These are phyloP conservation scores for Pilophorus perplexus DNA, from an alignment of 2,888 invertebrate species.

Conservation along the genomic window DNA sequence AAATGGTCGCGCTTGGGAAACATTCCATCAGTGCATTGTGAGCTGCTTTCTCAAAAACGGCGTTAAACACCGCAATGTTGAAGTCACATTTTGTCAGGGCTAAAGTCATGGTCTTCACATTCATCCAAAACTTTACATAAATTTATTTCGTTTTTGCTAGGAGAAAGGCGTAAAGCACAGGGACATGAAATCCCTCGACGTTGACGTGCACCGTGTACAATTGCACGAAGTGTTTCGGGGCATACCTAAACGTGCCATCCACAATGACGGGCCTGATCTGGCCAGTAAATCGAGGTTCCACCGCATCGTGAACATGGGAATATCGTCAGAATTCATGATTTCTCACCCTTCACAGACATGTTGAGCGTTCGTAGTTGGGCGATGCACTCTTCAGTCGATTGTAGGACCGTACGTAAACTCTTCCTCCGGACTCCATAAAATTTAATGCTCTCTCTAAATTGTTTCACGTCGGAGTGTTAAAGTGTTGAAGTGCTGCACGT, in stretches of 20 bases:
- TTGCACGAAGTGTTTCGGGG: not conserved
- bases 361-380: conserved; percentile 13
- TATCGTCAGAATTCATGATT: conserved; percentile 2
- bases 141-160: too few species aligned
- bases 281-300: not conserved
- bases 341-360: conserved; percentile 6
- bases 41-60: not conserved
- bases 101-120: too few species aligned
- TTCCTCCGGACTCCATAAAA: conserved; percentile 18
- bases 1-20: not conserved
- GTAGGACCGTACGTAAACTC: conserved; percentile 1
- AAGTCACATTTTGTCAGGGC: too few species aligned
- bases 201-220: too few species aligned
- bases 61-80: too few species aligned
- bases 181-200: too few species aligned
- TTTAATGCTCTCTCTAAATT: conserved; percentile 12
- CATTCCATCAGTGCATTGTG: not conserved
- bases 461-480: conserved; percentile 9
- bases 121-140: too few species aligned
- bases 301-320: not conserved
- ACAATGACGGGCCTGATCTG: not conserved
- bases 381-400: conserved; percentile 8
- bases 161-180: too few species aligned
- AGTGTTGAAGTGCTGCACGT: conserved; percentile 1
- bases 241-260: conserved; percentile 1